Evolutionary conservation across 2,888 invertebrate genomes (phyloP).

Genomic region (Sclerodermus sp.): DNA sequence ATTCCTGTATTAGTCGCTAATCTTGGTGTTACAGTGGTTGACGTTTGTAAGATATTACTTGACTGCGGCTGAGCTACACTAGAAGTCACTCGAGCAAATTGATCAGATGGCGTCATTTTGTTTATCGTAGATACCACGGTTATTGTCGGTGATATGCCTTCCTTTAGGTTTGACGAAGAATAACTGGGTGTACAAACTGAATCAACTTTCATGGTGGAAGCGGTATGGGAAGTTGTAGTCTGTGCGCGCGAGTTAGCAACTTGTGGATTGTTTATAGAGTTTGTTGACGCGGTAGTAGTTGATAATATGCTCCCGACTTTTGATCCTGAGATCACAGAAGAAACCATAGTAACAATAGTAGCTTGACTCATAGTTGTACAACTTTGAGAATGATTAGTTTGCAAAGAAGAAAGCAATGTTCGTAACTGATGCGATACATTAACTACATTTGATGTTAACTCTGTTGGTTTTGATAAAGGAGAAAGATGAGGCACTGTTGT

Average conservation of each 20-base stretch:
- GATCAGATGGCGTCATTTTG: slow-evolving; percentile 54
- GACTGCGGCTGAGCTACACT: slow-evolving; percentile 55
- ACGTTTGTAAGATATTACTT: slow-evolving; percentile 24
- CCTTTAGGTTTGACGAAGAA: slow-evolving; percentile 26
- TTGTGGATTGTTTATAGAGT: slow-evolving; percentile 28
- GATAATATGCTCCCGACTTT: slow-evolving; percentile 50
- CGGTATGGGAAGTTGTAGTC: slow-evolving; percentile 5
- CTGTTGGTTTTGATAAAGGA: slow-evolving; percentile 72
- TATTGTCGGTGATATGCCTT: slow-evolving; percentile 43
- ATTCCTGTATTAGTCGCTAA: slow-evolving; percentile 32
- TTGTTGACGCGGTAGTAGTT: slow-evolving; percentile 42
- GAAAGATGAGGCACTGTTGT: slow-evolving; percentile 70
- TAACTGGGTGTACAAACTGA: background rate
- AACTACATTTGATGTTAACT: slow-evolving; percentile 72
- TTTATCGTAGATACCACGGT: slow-evolving; percentile 39
- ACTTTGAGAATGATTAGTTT: slow-evolving; percentile 57
- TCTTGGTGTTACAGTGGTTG: slow-evolving; percentile 30
- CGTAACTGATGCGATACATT: slow-evolving; percentile 72
- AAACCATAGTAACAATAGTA: slow-evolving; percentile 56
- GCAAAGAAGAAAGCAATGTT: slow-evolving; percentile 69
- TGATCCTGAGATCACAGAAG: slow-evolving; percentile 59
- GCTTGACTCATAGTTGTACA: slow-evolving; percentile 60
- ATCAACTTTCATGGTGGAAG: background rate
- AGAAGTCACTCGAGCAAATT: slow-evolving; percentile 36
- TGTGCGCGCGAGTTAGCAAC: slow-evolving; percentile 30